Evolutionary conservation across 2,888 invertebrate genomes (phyloP).

Genomic region (Hypomecis punctinalis): DNA sequence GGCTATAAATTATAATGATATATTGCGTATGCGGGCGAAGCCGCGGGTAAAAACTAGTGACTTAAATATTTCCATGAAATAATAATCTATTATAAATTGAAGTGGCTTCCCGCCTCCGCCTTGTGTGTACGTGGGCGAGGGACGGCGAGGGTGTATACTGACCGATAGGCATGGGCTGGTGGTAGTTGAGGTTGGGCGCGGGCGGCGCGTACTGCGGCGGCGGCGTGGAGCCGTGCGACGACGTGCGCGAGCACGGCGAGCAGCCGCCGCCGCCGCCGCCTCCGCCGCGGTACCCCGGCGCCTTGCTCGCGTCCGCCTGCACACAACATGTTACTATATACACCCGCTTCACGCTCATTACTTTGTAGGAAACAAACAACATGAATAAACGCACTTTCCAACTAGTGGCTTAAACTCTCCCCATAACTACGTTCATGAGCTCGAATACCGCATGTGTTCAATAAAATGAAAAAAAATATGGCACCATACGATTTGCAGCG

Average conservation of each 20-base stretch:
- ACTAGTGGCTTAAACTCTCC: too few relatives aligned
- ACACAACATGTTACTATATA: slow-evolving; percentile 6
- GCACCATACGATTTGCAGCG: too few relatives aligned
- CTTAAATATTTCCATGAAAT: too few relatives aligned
- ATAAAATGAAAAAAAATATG: background rate
- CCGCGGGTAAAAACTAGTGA: too few relatives aligned
- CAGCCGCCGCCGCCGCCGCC: slow-evolving; percentile 88
- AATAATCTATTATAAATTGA: background rate
- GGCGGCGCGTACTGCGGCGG: slow-evolving; percentile 63
- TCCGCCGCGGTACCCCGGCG: slow-evolving; percentile 94
- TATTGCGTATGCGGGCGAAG: too few relatives aligned
- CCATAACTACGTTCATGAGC: too few relatives aligned
- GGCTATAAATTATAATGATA: too few relatives aligned
- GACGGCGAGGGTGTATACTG: slow-evolving; percentile 2
- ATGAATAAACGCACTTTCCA: too few relatives aligned
- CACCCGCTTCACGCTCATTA: too few relatives aligned
- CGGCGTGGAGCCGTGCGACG: slow-evolving; percentile 80
- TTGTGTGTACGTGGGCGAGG: too few relatives aligned
- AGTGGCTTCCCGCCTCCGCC: background rate
- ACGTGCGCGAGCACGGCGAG: slow-evolving; percentile 87
- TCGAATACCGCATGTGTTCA: too few relatives aligned
- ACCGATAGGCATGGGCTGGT: slow-evolving; percentile 59
- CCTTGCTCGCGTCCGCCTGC: slow-evolving; percentile 94
- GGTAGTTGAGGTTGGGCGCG: slow-evolving; percentile 52
- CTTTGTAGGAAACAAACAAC: too few relatives aligned